Base-by-base conservation (phyloP, 2,113 vertebrate genomes). In the Centropristis striata region DNA sequence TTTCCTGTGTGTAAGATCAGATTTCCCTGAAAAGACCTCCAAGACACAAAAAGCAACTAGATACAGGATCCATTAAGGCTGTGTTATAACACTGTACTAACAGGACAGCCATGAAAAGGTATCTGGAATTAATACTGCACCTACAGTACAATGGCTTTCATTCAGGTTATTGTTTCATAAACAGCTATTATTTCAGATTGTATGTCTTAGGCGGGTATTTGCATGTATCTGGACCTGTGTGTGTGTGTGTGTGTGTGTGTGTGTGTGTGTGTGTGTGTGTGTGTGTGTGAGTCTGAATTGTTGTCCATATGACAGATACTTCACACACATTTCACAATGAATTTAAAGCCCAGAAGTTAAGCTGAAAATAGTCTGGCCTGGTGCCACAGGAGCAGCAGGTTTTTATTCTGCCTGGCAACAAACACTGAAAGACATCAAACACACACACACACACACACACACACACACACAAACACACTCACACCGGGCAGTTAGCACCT, bases 401-500 rank as follows among this genome's bases (percentile, higher is more conserved):
- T 68, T 80, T 80, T 66, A 64, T 61, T 76, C 51, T 21, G 21
- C 55, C 61, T 55, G 27, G 75, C 28, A 54, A 69, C 75, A 84
- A 74, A 72, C 41, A 67, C 20, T 16, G 27, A 54, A 23, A 41
- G 15, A 82, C 68, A 70, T 75, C 67, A 81, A 46, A 86, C 58
- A 79, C 42, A 20, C 71, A 61, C 39, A 21, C 63, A 78, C 67
- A 61, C 71, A 41, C 39, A 82, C 76, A 78, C 42, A 75, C 59
- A 57, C 41, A 28, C 71, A 61, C 39, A 21, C 63, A 78, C 67
- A 61, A 63, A 41, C 39, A 82, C 76, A 78, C 42, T 73, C 59
- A 57, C 41, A 28, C 23, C 0, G 25, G 70, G 36, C 76, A 81
- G 61, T 78, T 87, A 71, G 47, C 88, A 63, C 71, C 71, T 84